Percentiles rank a stretch among this genome's conserved stretches.
phyloP scores from a whole-genome alignment of 2,888 invertebrate genomes.

The Tiliacea aurago region DNA sequence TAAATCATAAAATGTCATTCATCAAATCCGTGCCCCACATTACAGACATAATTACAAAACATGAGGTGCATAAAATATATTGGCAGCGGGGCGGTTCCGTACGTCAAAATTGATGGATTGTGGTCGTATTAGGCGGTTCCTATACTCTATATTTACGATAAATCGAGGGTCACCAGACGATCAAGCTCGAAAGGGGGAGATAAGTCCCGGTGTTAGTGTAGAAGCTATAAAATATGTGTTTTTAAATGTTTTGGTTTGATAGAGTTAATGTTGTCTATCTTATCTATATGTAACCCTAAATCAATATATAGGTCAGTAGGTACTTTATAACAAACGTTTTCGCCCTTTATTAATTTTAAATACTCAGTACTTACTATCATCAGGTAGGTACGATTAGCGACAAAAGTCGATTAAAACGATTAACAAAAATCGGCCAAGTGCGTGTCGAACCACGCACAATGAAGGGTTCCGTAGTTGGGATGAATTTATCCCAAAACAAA shows the following conservation, averaged over 20 bases:
- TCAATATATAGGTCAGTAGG: slow-evolving; percentile 2
- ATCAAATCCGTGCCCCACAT: slow-evolving; percentile 44
- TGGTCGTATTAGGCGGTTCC: slow-evolving; percentile 56
- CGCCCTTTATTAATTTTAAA: background rate
- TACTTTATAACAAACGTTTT: no score
- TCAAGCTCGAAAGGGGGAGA: slow-evolving; percentile 51
- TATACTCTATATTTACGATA: slow-evolving; percentile 58
- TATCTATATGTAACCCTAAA: background rate
- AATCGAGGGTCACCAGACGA: slow-evolving; percentile 59
- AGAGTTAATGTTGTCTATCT: background rate
- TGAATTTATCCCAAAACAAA: no score
- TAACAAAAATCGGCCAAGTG: no score
- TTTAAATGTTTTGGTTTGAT: slow-evolving; percentile 14
- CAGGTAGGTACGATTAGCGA: background rate
- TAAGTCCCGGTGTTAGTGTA: slow-evolving; percentile 30
- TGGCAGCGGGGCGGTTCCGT: slow-evolving; percentile 49
- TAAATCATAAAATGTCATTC: slow-evolving; percentile 29
- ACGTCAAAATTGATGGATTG: slow-evolving; percentile 66
- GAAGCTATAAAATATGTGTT: slow-evolving; percentile 26
- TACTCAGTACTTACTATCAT: background rate
- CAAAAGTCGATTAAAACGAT: no score
- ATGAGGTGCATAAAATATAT: slow-evolving; percentile 58
- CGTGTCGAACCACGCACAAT: no score
- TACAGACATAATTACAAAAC: slow-evolving; percentile 54
- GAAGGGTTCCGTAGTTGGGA: no score